These are phyloP conservation scores for Gymnopithys bicolor DNA, from an alignment of 2,797 vertebrate genomes.

Conservation along the genomic window DNA sequence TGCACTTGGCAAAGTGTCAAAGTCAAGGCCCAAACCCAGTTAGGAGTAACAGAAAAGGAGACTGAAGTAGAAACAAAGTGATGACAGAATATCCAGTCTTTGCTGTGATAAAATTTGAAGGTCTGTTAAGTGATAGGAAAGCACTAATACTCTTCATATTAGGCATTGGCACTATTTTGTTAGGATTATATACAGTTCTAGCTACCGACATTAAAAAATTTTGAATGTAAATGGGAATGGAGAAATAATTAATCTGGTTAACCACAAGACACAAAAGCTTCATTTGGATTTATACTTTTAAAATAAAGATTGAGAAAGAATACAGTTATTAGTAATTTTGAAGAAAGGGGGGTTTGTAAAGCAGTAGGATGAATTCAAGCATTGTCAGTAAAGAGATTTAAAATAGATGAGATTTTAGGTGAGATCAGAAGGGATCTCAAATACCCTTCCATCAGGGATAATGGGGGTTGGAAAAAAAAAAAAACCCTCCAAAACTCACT, in stretches of 20 bases:
- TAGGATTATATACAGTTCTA: not conserved
- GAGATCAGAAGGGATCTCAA: not conserved
- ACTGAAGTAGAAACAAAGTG: not conserved
- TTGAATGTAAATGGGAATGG: not conserved
- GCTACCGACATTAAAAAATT: not conserved
- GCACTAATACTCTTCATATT: not conserved
- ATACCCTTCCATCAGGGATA: not conserved
- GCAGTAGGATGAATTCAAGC: accelerated
- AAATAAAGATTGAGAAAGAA: not conserved
- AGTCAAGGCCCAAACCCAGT: not conserved
- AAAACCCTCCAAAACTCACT: no score
- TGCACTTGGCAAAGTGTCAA: not conserved
- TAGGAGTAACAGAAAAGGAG: not conserved
- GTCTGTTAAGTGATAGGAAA: not conserved
- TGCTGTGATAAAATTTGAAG: not conserved
- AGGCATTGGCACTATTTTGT: not conserved
- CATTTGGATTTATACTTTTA: not conserved
- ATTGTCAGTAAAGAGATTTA: not conserved
- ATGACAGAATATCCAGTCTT: not conserved
- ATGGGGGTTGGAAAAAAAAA: accelerated
- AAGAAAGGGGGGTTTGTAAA: not conserved
- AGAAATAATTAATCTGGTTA: not conserved
- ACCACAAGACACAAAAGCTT: not conserved
- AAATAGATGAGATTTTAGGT: not conserved
- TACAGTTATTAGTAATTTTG: not conserved